A percentile compares a stretch with the other conserved stretches of the same genome.
phyloP scores from a whole-genome alignment of 2,797 vertebrate genomes.

The Acanthurus tractus region DNA sequence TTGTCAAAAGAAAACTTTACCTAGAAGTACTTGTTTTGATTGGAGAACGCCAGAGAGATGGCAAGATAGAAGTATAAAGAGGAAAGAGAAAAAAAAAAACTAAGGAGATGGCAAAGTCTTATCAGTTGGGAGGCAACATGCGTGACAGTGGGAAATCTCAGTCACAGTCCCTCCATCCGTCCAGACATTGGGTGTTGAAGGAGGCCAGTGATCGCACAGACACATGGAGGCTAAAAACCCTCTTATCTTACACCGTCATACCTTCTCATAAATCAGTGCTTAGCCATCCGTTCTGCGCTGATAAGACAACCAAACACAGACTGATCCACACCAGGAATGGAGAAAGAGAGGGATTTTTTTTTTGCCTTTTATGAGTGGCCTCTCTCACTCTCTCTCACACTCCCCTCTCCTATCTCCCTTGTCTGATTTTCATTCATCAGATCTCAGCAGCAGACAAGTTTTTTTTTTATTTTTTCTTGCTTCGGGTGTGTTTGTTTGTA shows the following conservation, averaged over 20 bases:
- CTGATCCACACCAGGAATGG: constrained; percentile 56
- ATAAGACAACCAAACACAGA: constrained; percentile 74
- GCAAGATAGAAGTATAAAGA: constrained; percentile 40
- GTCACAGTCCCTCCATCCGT: constrained; percentile 65
- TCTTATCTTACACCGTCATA: constrained; percentile 76
- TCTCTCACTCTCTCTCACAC: constrained; percentile 44
- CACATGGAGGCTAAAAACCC: constrained; percentile 67
- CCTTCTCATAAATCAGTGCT: constrained; percentile 75
- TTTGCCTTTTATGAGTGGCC: constrained; percentile 39
- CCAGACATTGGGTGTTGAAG: constrained; percentile 56
- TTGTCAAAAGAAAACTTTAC: constrained; percentile 45
- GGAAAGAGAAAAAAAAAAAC: neutral
- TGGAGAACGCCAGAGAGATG: constrained; percentile 36
- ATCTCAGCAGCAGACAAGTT: constrained; percentile 60
- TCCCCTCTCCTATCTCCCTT: constrained; percentile 50
- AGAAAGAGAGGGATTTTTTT: constrained; percentile 28
- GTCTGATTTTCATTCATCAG: constrained; percentile 74
- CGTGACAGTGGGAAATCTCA: constrained; percentile 67
- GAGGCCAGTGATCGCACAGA: constrained; percentile 59
- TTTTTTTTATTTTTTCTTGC: constrained; percentile 18
- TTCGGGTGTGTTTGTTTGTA: constrained; percentile 54
- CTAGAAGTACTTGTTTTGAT: constrained; percentile 56
- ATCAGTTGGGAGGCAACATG: constrained; percentile 64
- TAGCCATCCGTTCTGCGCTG: constrained; percentile 69
- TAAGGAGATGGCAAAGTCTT: constrained; percentile 45